Base-by-base conservation (phyloP, 2,888 invertebrate genomes). In the Catocala nupta region DNA sequence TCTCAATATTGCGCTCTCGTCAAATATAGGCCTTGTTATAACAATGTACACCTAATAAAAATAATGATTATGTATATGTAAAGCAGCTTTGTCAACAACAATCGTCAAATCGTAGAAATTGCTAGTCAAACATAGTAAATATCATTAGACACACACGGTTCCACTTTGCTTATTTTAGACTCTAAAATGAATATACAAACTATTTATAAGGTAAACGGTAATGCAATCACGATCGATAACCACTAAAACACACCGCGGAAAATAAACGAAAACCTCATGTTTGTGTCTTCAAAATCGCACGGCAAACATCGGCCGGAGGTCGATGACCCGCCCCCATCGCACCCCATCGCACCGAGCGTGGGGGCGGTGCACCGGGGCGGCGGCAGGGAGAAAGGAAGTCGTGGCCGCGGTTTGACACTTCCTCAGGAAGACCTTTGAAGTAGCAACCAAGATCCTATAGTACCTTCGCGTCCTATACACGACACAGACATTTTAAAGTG, bases 381-480 rank as follows among this genome's bases (percentile, higher is more conserved):
- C 62, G 71, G 70, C 66, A 73, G 81, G 76, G 77, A 78, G 80
- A 80, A 76, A 84, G 92, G 91, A 93, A 91, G 88, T 86, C 88
- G 86, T 82, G 89, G 88, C 88, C 90, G 92, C 86, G 91, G 92
- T 93, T 92, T 90, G 90, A 91, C 92, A 91, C 92, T 91, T 93
- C 93, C 93, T 93, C 91, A 90, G 92, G 93, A 93, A 93, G 91
- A 90, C 90, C 90, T 92, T 92, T 91, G 89, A 90, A 86, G 90
- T 88, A 81, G 78, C 82, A 81, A 82, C 80, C 81, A 86, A 90
- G 85, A 87, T 82, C 47, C 63, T 59, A 59, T 51, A 59, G 80
- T 77, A 71, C 65, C 70, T 65, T 61, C 55, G 58, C 59, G 65
- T 77, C 71, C 68, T 73, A 73, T 70, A 70, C 48, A 75, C 60